Conservation (phyloP, 2,797 vertebrate species). For the Danio aesculapii region DNA sequence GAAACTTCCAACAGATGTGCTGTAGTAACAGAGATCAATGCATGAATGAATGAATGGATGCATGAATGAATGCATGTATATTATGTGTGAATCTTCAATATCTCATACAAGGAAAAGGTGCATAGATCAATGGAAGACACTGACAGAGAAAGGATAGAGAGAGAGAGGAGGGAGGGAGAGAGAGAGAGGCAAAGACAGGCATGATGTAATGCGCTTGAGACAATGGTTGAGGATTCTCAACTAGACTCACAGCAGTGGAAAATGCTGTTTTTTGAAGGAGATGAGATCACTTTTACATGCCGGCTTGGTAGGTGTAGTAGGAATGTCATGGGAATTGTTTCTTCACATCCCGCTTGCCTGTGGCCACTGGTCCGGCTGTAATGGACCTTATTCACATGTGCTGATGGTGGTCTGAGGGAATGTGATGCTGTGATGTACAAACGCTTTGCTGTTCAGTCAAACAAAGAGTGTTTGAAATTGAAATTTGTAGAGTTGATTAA, state of each 20-base stretch:
- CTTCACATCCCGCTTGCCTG: not conserved
- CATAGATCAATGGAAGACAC: conserved; percentile 58
- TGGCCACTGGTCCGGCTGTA: conserved; percentile 45
- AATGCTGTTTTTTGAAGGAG: conserved; percentile 58
- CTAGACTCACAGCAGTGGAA: conserved; percentile 74
- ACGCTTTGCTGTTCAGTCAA: not conserved
- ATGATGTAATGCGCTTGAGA: conserved; percentile 95
- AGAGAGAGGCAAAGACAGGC: conserved; percentile 84
- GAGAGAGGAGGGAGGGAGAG: conserved; percentile 81
- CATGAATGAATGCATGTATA: not conserved
- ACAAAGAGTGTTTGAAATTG: not conserved
- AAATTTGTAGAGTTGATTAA: not conserved
- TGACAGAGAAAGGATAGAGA: conserved; percentile 48
- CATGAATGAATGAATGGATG: conserved; percentile 15
- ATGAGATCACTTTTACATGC: conserved; percentile 44
- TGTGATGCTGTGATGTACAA: conserved; percentile 6
- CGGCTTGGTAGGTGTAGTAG: not conserved
- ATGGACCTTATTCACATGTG: conserved; percentile 67
- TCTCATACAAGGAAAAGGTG: conserved; percentile 62
- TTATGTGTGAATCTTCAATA: conserved; percentile 24
- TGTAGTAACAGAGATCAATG: conserved; percentile 46
- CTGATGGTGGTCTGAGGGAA: conserved; percentile 14
- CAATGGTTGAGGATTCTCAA: conserved; percentile 92
- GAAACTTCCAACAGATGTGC: conserved; percentile 64
- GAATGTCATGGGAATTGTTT: conserved; percentile 6